phyloP scores from a whole-genome alignment of 2,888 invertebrate species.

The Scaptomyza parva region DNA sequence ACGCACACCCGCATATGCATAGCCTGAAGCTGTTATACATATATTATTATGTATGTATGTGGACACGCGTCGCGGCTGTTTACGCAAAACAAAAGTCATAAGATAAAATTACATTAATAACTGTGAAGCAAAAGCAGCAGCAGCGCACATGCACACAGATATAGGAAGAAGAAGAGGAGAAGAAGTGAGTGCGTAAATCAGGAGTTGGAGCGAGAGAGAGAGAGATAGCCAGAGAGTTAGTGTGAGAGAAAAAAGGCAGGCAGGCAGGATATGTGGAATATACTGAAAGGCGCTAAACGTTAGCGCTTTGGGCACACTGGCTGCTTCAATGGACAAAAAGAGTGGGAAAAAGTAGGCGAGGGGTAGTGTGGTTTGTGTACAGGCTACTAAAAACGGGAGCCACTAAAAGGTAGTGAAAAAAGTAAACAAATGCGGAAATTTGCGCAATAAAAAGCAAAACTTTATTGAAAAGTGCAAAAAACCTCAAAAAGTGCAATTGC shows the following conservation, averaged over 20 bases:
- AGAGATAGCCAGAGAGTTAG: neutral
- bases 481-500: too few species aligned
- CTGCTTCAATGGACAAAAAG: neutral
- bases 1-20: slow-evolving; percentile 17
- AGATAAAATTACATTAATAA: slow-evolving; percentile 82
- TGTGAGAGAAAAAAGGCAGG: neutral
- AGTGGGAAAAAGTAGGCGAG: neutral
- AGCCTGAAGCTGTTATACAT: slow-evolving; percentile 35
- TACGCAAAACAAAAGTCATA: slow-evolving; percentile 74
- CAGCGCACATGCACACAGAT: neutral
- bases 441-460: neutral
- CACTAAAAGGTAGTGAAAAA: neutral
- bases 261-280: slow-evolving; percentile 18
- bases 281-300: slow-evolving; percentile 55
- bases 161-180: too few species aligned
- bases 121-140: slow-evolving; percentile 30
- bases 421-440: neutral
- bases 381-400: neutral
- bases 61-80: slow-evolving; percentile 67
- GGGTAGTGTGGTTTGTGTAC: too few species aligned
- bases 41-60: neutral
- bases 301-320: slow-evolving; percentile 67
- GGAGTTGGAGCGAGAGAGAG: neutral
- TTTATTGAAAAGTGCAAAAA: too few species aligned
- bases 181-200: too few species aligned